Evolutionary conservation across 1,140 invertebrate species (phyloP).

Genomic region (Zaprionus gabonicus): DNA sequence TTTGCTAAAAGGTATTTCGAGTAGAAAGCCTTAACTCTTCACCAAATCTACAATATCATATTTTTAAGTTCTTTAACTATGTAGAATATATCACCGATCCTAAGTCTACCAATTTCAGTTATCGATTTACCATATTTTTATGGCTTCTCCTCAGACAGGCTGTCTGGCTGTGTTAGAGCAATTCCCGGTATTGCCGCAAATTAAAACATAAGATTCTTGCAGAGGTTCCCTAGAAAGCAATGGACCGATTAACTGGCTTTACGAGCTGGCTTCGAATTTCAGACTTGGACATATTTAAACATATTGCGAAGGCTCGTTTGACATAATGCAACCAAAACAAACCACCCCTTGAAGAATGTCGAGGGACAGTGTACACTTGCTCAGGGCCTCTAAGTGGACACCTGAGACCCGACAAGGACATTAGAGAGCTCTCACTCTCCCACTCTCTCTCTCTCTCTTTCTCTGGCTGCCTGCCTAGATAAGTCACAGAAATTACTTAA

Average conservation of each 20-base stretch:
- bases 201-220: conserved; percentile 49
- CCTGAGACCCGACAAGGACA: conserved; percentile 50
- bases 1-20: too few relatives aligned
- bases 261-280: conserved; percentile 54
- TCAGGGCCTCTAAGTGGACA: conserved; percentile 68
- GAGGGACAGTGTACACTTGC: conserved; percentile 1
- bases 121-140: neutral
- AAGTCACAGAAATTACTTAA: conserved; percentile 78
- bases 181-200: conserved; percentile 57
- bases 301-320: conserved; percentile 37
- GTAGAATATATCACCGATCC: neutral
- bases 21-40: too few relatives aligned
- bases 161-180: conserved; percentile 36
- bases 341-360: conserved; percentile 58
- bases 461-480: conserved; percentile 41
- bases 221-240: conserved; percentile 51
- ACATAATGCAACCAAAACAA: conserved; percentile 74
- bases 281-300: conserved; percentile 35
- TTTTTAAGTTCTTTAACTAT: neutral
- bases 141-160: conserved; percentile 45
- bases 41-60: neutral
- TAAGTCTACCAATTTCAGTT: neutral
- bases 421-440: conserved; percentile 31
- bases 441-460: conserved; percentile 9
- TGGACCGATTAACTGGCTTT: neutral